Conservation (phyloP, 1,140 invertebrate genomes). For the Heliconius melpomene region DNA sequence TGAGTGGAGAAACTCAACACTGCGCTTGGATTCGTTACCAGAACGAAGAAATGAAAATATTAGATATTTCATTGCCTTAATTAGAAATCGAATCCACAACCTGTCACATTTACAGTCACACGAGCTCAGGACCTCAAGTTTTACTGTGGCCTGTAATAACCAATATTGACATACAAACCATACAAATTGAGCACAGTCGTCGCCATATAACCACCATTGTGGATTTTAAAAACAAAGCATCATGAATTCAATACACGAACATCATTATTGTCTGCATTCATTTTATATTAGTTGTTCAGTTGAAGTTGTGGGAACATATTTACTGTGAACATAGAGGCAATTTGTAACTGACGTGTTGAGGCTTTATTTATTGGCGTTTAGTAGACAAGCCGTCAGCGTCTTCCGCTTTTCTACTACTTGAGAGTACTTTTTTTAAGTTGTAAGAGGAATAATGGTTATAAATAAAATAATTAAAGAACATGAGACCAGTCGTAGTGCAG, state of each 20-base stretch:
- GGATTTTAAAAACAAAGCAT: not conserved
- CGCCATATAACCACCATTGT: not conserved
- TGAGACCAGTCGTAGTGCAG: no score
- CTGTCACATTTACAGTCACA: no score
- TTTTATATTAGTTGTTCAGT: constrained; percentile 6
- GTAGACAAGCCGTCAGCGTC: constrained; percentile 23
- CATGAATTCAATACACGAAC: not conserved
- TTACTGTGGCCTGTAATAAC: no score
- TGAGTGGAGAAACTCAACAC: no score
- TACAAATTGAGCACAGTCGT: not conserved
- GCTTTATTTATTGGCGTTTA: constrained; percentile 29
- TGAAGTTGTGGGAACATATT: constrained; percentile 17
- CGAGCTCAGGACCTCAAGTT: no score
- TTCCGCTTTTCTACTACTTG: constrained; percentile 4
- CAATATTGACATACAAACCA: not conserved
- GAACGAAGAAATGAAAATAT: no score
- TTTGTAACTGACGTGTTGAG: constrained; percentile 27
- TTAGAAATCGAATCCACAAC: no score
- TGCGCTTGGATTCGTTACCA: no score
- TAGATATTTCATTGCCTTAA: no score
- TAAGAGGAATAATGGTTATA: not conserved
- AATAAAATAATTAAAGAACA: no score
- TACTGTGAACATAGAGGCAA: constrained; percentile 27
- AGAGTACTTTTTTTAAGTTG: not conserved
- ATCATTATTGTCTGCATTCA: not conserved